Base-by-base conservation (phyloP, 2,888 invertebrate species). In the Metallyticus violacea region DNA sequence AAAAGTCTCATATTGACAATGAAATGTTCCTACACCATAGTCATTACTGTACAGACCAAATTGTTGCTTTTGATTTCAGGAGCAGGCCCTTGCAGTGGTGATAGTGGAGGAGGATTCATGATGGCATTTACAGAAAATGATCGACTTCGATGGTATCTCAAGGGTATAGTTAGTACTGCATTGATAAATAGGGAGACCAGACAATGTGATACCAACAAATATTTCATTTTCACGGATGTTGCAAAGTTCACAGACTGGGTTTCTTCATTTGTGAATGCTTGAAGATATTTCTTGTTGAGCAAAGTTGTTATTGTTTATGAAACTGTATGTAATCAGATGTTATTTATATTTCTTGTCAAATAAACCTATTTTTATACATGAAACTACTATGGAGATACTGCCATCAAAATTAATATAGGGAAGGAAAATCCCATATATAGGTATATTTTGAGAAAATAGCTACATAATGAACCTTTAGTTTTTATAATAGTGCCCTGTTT, bases 61-160 rank as follows among this genome's bases (percentile, higher is more conserved):
- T 15, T 15, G 7, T 79, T 26, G 15, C 6, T 27, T n/a, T 81
- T 26, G 22, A 26, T 81, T 85, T 4, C 79, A 85, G 85, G 79
- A 29, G 26, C 85, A 79, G 85, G 85, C 5, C 85, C 85, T 40
- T 85, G 85, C 78, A 81, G 30, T 77, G 86, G 86, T 27, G 86
- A 86, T 15, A 86, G 81, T 29, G 86, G 86, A 25, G 80, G 86
- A 22, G 86, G 86, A 7, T 77, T 86, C 26, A 26, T 86, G 40
- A 77, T 86, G n/a, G 25, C 40, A 78, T 85, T 78, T 27, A 28
- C 7, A 76, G 78, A 81, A 25, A 77, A 81, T 9, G 28, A 62
- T 9, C n/a, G 15, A 7, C 6, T 80, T 15, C 30, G 77, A 77
- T 86, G 86, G 86, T 86, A 86, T 25, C 81, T 86, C 6, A 7